A percentile compares a stretch with the other conserved stretches of the same genome.
phyloP scores from a whole-genome alignment of 2,113 vertebrate species.

The Melanerpes aurifrons region DNA sequence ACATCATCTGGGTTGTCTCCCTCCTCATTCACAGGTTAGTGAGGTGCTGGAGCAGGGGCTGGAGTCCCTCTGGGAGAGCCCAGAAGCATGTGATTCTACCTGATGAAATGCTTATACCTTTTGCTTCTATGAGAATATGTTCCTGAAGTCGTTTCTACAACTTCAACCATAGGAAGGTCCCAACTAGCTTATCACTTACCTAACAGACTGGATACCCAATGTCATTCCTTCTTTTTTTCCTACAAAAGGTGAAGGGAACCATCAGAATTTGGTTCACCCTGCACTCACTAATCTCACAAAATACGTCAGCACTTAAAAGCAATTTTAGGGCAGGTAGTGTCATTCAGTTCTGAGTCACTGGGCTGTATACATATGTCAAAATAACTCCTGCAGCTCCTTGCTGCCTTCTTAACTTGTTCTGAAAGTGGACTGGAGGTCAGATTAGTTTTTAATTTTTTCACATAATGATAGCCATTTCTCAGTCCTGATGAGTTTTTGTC shows the following conservation, averaged over 20 bases:
- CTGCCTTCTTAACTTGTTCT: background rate
- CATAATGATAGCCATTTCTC: background rate
- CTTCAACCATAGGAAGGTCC: background rate
- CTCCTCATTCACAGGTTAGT: background rate
- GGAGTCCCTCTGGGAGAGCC: background rate
- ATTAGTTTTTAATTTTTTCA: background rate
- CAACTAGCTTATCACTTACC: background rate
- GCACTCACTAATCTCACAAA: background rate
- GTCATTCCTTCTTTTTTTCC: background rate
- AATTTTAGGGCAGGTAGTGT: background rate
- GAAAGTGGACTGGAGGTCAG: background rate
- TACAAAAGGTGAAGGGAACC: background rate
- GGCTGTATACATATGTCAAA: background rate
- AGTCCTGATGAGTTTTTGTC: background rate
- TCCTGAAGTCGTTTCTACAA: background rate
- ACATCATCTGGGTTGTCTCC: background rate
- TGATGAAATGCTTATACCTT: background rate
- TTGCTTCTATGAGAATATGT: background rate
- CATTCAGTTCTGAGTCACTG: background rate
- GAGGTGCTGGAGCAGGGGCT: background rate
- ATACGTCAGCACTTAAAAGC: background rate
- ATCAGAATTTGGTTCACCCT: background rate
- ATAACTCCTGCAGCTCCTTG: background rate
- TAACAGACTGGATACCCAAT: background rate
- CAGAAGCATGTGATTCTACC: background rate